phyloP scores from a whole-genome alignment of 2,888 invertebrate genomes.

The Agrochola circellaris region DNA sequence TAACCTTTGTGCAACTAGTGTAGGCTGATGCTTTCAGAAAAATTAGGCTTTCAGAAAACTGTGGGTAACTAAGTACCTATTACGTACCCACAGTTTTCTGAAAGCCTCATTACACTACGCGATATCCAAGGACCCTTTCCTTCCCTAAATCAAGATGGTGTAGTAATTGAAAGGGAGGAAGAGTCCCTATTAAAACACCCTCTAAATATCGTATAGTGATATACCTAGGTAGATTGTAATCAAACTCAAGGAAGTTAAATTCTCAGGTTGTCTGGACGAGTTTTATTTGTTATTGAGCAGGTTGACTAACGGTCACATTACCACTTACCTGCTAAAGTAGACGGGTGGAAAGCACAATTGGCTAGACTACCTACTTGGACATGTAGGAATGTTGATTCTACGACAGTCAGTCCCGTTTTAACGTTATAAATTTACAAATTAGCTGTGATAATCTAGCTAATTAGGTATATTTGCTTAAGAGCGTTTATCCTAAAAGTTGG shows the following conservation, averaged over 20 bases:
- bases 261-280: neutral
- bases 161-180: neutral
- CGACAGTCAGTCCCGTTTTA: neutral
- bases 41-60: too few relatives aligned
- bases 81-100: neutral
- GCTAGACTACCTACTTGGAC: neutral
- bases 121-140: neutral
- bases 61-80: too few relatives aligned
- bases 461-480: too few relatives aligned
- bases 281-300: conserved; percentile 24
- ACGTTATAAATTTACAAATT: neutral
- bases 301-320: conserved; percentile 8
- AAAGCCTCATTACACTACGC: neutral
- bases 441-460: too few relatives aligned
- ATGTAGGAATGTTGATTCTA: conserved; percentile 24
- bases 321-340: conserved; percentile 19
- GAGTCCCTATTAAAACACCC: too few relatives aligned
- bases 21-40: too few relatives aligned
- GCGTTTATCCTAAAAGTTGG: too few relatives aligned
- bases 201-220: too few relatives aligned
- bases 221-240: neutral
- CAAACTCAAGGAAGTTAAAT: conserved; percentile 2
- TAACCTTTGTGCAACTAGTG: neutral
- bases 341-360: conserved; percentile 17
- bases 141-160: neutral